These are phyloP conservation scores for Noctua janthe DNA, from an alignment of 2,888 invertebrate species.

Conservation along the genomic window DNA sequence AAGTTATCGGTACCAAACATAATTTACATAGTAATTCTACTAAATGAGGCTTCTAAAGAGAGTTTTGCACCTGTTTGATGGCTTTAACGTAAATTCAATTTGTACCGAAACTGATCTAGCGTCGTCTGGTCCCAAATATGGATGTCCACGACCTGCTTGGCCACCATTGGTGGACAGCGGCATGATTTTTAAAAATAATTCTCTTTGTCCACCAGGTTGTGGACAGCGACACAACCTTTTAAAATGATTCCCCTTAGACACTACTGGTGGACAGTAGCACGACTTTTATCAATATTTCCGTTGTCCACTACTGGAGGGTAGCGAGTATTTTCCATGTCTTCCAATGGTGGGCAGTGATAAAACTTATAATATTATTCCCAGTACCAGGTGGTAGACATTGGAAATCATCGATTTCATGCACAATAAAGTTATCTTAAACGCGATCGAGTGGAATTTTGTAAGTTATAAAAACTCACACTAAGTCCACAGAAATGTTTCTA, in stretches of 20 bases:
- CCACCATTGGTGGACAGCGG: too few relatives aligned
- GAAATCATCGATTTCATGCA: not conserved
- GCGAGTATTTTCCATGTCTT: too few relatives aligned
- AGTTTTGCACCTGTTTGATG: not conserved
- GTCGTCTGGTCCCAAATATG: not conserved
- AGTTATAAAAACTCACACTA: not conserved
- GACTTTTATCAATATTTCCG: too few relatives aligned
- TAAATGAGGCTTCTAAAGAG: not conserved
- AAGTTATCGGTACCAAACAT: not conserved
- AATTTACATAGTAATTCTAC: slow-evolving; percentile 8
- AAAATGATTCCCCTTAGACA: too few relatives aligned
- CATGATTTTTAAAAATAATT: too few relatives aligned
- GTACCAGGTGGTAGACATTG: not conserved
- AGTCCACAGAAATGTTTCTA: not conserved
- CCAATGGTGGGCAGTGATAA: too few relatives aligned
- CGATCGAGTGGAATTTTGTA: not conserved
- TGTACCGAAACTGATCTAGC: not conserved
- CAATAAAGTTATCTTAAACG: not conserved
- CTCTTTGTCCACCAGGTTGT: not conserved
- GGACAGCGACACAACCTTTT: too few relatives aligned
- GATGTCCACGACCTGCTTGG: not conserved
- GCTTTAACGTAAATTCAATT: not conserved
- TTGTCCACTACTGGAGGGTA: too few relatives aligned
- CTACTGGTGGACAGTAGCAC: too few relatives aligned
- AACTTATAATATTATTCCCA: not conserved